Conservation (phyloP, 2,797 vertebrate species). For the Pangasius krempfi region DNA sequence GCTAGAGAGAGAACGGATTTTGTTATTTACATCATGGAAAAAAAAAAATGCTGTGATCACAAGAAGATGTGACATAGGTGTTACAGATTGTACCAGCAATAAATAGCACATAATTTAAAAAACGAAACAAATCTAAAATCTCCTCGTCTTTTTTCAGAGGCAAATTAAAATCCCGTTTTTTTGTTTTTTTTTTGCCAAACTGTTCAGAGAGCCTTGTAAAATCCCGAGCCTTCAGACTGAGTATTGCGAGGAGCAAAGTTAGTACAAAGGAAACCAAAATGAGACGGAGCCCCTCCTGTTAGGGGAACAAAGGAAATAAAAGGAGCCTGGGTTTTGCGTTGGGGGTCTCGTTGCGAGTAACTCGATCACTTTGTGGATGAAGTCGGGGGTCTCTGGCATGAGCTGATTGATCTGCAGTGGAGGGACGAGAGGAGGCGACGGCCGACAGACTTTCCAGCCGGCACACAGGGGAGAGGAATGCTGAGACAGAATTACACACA, state of each 20-base stretch:
- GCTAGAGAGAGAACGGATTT: neutral
- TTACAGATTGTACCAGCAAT: neutral
- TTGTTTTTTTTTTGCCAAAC: too few species aligned
- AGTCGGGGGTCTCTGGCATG: conserved; percentile 73
- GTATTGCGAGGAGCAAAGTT: neutral
- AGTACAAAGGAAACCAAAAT: neutral
- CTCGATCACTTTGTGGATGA: conserved; percentile 73
- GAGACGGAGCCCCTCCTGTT: conserved; percentile 43
- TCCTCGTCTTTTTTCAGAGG: neutral
- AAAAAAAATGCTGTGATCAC: neutral
- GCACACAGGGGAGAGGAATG: conserved; percentile 48
- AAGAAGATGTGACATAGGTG: neutral
- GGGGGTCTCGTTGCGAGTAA: conserved; percentile 72
- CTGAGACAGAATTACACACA: conserved; percentile 1
- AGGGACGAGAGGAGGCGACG: conserved; percentile 60
- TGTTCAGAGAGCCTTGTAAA: neutral
- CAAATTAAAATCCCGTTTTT: neutral
- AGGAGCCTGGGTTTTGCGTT: conserved; percentile 58
- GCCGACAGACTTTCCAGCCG: conserved; percentile 66
- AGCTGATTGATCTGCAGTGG: conserved; percentile 72
- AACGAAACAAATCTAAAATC: neutral
- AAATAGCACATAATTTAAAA: neutral
- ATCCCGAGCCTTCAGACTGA: neutral
- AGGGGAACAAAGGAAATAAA: conserved; percentile 56
- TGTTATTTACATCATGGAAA: neutral